Evolutionary conservation across 2,888 invertebrate species (phyloP), one percentile per base, ranked within the genome.

Genomic region (Oxycera nigricornis): DNA sequence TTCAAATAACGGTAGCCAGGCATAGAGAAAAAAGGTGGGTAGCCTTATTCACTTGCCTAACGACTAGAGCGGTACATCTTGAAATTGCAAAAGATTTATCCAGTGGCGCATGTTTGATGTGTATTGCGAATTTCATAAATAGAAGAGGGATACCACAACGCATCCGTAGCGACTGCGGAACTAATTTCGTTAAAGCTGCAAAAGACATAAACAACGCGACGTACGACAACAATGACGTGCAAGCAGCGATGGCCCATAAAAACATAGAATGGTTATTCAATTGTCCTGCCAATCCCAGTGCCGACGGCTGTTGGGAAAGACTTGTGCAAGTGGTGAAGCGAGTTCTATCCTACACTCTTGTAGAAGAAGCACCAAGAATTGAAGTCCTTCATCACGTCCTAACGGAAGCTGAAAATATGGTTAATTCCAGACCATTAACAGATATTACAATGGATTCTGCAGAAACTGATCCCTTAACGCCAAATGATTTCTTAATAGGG

Each of bases 111-210:
- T 50, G 50, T 50, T 17, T 50, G 17, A 50, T 50, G n/a, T 7
- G 50, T 17, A 50, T n/a, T n/a, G 11, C 50, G 4, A 14, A 50
- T 17, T 50, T 50, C 17, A n/a, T 50, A 17, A 75, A 30, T 14
- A 75, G 77, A 9, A 46, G 77, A 6, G 76, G 76, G 6, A 61
- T 75, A 1, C 78, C 75, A 4, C 50, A 68, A 1, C 41, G 74
- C n/a, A 74, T 78, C 11, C 73, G 78, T n/a, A 75, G 74, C 24
- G 77, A 78, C 59, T 77, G 76, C 20, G 77, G 77, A 0, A 77
- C 61, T 11, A 77, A 78, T 28, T 77, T 77, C 57, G 57, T 77
- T 26, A 77, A 78, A 0, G 55, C 72, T 1, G 55, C 57, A 7
- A 68, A 77, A 11, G 72, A 77, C n/a, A 57, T 57, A 24, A 57